Base-by-base conservation (phyloP, 2,113 vertebrate genomes). In the Acanthochromis polyacanthus region DNA sequence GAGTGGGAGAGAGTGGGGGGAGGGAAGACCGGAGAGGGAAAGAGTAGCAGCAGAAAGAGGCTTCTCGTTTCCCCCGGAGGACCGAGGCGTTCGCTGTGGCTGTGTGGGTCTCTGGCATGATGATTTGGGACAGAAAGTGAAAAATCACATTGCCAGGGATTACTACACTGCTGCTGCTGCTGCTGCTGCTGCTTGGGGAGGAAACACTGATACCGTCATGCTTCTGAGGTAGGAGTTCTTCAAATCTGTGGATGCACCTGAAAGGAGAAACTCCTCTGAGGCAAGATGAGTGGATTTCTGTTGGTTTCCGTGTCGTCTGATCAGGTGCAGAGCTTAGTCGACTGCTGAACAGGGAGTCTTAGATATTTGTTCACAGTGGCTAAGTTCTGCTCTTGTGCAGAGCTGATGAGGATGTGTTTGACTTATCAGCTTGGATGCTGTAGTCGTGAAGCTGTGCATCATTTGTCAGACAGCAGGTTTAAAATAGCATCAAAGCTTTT, bases 141-240 rank as follows among this genome's bases (percentile, higher is more conserved):
- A 95, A 98, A 99, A 98, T 98, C 97, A 98, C 97, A 98, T 98
- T 98, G 97, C 97, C 97, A 98, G 97, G 97, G 97, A 98, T 98
- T 98, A 97, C 97, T 96, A 96, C 96, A 92, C 93, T 94, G 60
- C 55, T 6, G 16, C 73, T 7, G 1, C 65, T 30, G 56, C 66
- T 78, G 61, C 51, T 71, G 1, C 69, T n/a, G 56, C 45, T 56
- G 38, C 40, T 30, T 11, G 38, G 45, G 19, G 62, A 55, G 36
- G 60, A 73, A 4, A 60, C 2, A 11, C 1, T 46, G 15, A 40
- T 6, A 20, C 12, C 32, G 1, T 0, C 32, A 38, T 40, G 16
- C 20, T 14, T 28, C 17, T 20, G 1, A 15, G 7, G 61, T 4
- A 36, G 53, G 74, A 55, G 4, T 32, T 78, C 30, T 55, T 61